A percentile compares a stretch with the other conserved stretches of the same genome.
These are phyloP conservation scores for Ranitomeya imitator DNA, from an alignment of 2,113 vertebrate genomes.

Conservation along the genomic window DNA sequence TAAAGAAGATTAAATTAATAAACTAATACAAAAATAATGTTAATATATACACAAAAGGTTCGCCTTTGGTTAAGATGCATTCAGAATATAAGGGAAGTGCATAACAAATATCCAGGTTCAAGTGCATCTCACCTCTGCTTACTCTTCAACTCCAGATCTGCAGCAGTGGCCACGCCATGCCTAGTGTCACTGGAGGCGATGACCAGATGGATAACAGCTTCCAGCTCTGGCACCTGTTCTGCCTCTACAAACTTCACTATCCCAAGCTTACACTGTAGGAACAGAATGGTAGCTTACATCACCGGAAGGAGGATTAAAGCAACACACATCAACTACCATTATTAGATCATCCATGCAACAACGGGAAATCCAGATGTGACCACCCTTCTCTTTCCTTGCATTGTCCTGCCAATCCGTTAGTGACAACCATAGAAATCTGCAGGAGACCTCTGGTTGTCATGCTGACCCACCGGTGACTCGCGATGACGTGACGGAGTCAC, in stretches of 20 bases:
- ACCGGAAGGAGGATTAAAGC: neutral
- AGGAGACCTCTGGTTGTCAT: too few species aligned
- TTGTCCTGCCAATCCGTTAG: too few species aligned
- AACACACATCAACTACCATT: neutral
- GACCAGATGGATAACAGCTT: slow-evolving; percentile 92
- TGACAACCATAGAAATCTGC: too few species aligned
- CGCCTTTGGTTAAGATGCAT: too few species aligned
- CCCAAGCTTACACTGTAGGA: slow-evolving; percentile 90
- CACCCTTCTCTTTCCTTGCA: too few species aligned
- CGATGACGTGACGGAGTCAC: too few species aligned
- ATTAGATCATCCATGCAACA: neutral
- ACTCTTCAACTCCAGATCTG: slow-evolving; percentile 95
- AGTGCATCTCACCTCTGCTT: slow-evolving; percentile 86
- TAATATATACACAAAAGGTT: neutral
- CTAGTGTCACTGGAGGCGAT: slow-evolving; percentile 95
- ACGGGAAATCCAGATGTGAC: too few species aligned
- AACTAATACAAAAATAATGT: neutral
- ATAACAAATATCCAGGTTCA: neutral
- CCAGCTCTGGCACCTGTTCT: slow-evolving; percentile 92
- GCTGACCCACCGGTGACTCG: too few species aligned
- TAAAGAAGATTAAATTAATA: neutral
- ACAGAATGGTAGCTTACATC: slow-evolving; percentile 19
- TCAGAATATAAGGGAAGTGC: neutral
- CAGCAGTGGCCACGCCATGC: slow-evolving; percentile 94
- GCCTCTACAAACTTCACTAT: slow-evolving; percentile 98